Evolutionary conservation across 2,113 vertebrate genomes (phyloP).

Genomic region (Narcine bancroftii): DNA sequence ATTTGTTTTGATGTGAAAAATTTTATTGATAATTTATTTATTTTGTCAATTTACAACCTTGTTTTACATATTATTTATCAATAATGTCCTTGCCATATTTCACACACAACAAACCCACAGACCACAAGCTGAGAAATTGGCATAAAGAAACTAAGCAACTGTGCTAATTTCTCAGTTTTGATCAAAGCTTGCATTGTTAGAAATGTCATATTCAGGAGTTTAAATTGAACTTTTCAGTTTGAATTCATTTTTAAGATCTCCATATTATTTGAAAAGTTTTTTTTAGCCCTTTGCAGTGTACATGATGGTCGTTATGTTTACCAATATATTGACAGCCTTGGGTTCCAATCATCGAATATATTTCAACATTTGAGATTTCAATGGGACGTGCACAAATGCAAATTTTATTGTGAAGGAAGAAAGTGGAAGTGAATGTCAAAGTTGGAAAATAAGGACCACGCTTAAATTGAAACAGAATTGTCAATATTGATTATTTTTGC

Average conservation of each 20-base stretch:
- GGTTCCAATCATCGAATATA: not conserved
- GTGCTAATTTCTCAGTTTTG: not conserved
- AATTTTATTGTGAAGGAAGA: not conserved
- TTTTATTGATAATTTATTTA: too few relatives aligned
- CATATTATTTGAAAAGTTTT: not conserved
- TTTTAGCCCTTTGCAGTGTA: not conserved
- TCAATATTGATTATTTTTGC: not conserved
- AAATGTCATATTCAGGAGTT: not conserved
- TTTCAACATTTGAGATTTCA: not conserved
- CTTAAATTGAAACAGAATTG: not conserved
- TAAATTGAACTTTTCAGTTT: not conserved
- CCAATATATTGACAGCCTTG: not conserved
- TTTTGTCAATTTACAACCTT: too few relatives aligned
- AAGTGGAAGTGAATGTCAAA: not conserved
- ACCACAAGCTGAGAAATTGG: too few relatives aligned
- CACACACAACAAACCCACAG: too few relatives aligned
- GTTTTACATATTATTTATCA: too few relatives aligned
- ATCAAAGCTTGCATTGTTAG: not conserved
- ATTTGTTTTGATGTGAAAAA: too few relatives aligned
- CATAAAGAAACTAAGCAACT: not conserved
- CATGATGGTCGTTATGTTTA: not conserved
- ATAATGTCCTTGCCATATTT: too few relatives aligned
- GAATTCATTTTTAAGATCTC: not conserved
- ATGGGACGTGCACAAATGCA: not conserved
- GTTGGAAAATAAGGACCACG: not conserved